Evolutionary conservation across 2,797 vertebrate species (phyloP), one percentile per base, ranked within the genome.

Genomic region (Gymnoscopelus braueri): DNA sequence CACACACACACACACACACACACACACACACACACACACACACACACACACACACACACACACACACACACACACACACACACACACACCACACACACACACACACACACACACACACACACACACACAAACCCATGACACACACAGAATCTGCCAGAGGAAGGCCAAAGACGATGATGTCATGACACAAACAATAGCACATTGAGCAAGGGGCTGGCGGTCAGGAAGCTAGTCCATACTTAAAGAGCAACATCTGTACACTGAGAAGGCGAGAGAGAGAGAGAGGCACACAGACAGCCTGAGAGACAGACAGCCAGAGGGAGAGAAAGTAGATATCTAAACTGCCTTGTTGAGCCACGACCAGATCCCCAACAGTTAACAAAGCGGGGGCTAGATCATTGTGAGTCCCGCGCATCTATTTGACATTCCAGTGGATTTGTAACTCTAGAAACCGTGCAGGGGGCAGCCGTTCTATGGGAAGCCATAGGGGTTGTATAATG

Each of bases 161-260:
- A 90, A 93, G 90, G 91, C 91, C 89, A 84, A 92, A 91, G 91
- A 88, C 83, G 84, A 89, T 94, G 93, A 95, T 92, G 92, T 94
- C 94, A 95, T 87, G 75, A 82, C 79, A 85, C 67, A 89, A 93
- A 94, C 94, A 95, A 94, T 94, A 88, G 92, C 87, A 92, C 93
- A 92, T 94, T 94, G 92, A 94, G 86, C 68, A 72, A 82, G 85
- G 89, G 74, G 60, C 86, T 87, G 86, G 86, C 84, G 91, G 90
- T 82, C 93, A 94, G 94, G 94, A 95, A 95, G 89, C 84, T 65
- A 77, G 81, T 53, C 87, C 84, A 76, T 86, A 81, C 88, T 91
- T 91, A 91, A 94, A 91, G 85, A 81, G 92, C 90, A 92, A 93
- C 94, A 94, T 94, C 91, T 94, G 93, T 83, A 86, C 75, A 77